Evolutionary conservation across 2,797 vertebrate species (phyloP).

Genomic region (Pygocentrus nattereri): DNA sequence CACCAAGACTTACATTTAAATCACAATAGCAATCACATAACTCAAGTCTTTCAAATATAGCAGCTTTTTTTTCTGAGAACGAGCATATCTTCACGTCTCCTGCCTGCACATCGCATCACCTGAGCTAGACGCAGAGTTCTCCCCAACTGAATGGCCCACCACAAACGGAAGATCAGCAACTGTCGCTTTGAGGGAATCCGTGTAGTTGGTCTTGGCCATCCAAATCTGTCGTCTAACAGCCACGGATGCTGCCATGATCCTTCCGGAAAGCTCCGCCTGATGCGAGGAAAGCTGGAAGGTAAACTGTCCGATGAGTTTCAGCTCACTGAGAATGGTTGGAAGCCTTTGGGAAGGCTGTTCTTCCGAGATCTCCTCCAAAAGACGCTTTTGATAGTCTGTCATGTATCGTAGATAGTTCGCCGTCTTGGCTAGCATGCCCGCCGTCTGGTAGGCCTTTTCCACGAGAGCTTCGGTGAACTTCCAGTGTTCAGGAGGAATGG

Average conservation of each 20-base stretch:
- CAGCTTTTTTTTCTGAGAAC: not conserved
- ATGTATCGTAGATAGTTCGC: conserved; percentile 65
- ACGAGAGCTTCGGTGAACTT: conserved; percentile 52
- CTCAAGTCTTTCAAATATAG: not conserved
- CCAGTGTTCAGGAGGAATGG: conserved; percentile 46
- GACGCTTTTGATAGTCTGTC: conserved; percentile 60
- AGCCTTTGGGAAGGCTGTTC: conserved; percentile 50
- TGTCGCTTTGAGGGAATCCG: conserved; percentile 60
- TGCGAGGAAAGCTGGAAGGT: conserved; percentile 60
- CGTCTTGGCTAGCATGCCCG: conserved; percentile 63
- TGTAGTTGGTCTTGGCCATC: conserved; percentile 64
- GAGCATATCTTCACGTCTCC: conserved; percentile 20
- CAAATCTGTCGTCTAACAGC: conserved; percentile 63
- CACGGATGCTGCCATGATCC: conserved; percentile 64
- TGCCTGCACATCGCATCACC: conserved; percentile 48
- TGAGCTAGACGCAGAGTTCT: conserved; percentile 39
- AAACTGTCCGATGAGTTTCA: conserved; percentile 63
- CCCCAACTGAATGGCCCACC: conserved; percentile 47
- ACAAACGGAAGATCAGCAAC: conserved; percentile 64
- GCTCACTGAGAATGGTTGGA: conserved; percentile 46
- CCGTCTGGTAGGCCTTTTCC: conserved; percentile 62
- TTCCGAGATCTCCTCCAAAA: conserved; percentile 57
- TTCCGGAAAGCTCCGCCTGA: conserved; percentile 64
- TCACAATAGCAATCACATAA: not conserved
- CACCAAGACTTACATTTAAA: not conserved